Conservation (phyloP, 2,888 invertebrate species). For the Chromoteleia sp. region DNA sequence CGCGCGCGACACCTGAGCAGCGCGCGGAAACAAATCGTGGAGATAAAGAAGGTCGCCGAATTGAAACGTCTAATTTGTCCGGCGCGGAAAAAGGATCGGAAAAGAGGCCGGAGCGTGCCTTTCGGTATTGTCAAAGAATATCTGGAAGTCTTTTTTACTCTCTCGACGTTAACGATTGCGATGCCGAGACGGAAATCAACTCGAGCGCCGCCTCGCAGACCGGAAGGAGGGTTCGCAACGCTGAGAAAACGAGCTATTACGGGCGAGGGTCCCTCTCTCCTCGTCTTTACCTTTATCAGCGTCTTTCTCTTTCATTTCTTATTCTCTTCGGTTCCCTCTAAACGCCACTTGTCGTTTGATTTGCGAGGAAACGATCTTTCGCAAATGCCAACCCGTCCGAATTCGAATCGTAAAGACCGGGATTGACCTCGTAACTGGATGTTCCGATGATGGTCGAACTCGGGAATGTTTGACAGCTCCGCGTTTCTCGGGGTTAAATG, state of each 20-base stretch:
- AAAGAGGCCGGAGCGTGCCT: constrained; percentile 37
- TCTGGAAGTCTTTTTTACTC: constrained; percentile 66
- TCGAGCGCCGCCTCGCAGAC: constrained; percentile 60
- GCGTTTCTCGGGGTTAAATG: constrained; percentile 29
- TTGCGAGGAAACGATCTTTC: constrained; percentile 50
- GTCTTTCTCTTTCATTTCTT: constrained; percentile 19
- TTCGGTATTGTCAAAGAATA: constrained; percentile 16
- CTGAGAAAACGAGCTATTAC: constrained; percentile 71
- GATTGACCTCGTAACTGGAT: constrained; percentile 39
- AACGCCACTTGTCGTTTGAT: constrained; percentile 44
- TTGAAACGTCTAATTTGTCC: constrained; percentile 56
- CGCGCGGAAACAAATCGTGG: constrained; percentile 27
- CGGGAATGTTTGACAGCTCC: constrained; percentile 24
- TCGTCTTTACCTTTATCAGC: constrained; percentile 15
- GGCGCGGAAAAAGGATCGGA: constrained; percentile 39
- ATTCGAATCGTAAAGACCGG: constrained; percentile 23
- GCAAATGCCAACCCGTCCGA: constrained; percentile 30
- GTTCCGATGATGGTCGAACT: constrained; percentile 26
- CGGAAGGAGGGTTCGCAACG: constrained; percentile 66
- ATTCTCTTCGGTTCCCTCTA: constrained; percentile 3
- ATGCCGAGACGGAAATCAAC: constrained; percentile 70
- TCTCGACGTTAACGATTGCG: constrained; percentile 68
- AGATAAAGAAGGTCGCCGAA: constrained; percentile 18
- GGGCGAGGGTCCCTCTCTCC: constrained; percentile 26
- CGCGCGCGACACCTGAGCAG: constrained; percentile 34